These are phyloP conservation scores for Plumapathes pennacea DNA, from an alignment of 92 coral and sea anemone genomes.

Conservation along the genomic window DNA sequence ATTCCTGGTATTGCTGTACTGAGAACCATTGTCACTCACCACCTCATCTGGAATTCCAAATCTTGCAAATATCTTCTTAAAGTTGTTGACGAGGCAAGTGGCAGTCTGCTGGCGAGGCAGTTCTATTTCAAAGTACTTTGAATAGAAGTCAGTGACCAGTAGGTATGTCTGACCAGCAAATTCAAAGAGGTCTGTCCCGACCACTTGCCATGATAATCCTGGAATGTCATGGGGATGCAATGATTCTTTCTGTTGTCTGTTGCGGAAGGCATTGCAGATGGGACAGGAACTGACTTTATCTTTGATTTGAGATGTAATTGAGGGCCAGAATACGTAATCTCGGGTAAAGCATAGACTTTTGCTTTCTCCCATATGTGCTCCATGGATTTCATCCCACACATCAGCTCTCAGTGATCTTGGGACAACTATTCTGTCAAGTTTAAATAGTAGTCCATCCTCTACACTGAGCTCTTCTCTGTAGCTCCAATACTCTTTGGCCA, in stretches of 20 bases:
- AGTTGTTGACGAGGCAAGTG: constrained; percentile 31
- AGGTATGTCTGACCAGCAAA: constrained; percentile 21
- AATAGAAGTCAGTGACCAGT: constrained; percentile 35
- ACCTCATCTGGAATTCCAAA: constrained; percentile 45
- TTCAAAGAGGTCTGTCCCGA: constrained; percentile 55
- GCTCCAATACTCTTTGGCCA: constrained; percentile 56
- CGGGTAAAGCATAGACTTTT: constrained; percentile 32
- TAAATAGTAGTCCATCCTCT: constrained; percentile 52
- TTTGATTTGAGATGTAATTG: constrained; percentile 46
- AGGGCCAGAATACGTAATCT: constrained; percentile 50
- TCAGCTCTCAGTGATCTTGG: constrained; percentile 36
- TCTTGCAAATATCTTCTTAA: constrained; percentile 53
- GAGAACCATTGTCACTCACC: constrained; percentile 43
- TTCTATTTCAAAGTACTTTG: constrained; percentile 55
- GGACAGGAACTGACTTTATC: constrained; percentile 43
- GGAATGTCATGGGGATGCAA: constrained; percentile 62
- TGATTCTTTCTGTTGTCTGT: constrained; percentile 34
- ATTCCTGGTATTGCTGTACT: constrained; percentile 48
- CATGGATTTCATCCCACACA: constrained; percentile 35
- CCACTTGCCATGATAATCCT: constrained; percentile 48
- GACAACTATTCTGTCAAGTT: constrained; percentile 37
- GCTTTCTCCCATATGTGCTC: constrained; percentile 58
- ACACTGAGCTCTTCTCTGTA: constrained; percentile 51
- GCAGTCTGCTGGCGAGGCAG: constrained; percentile 33
- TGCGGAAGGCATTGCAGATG: constrained; percentile 46